These are phyloP conservation scores for Girardinichthys multiradiatus DNA, from an alignment of 2,113 vertebrate species.

Conservation along the genomic window DNA sequence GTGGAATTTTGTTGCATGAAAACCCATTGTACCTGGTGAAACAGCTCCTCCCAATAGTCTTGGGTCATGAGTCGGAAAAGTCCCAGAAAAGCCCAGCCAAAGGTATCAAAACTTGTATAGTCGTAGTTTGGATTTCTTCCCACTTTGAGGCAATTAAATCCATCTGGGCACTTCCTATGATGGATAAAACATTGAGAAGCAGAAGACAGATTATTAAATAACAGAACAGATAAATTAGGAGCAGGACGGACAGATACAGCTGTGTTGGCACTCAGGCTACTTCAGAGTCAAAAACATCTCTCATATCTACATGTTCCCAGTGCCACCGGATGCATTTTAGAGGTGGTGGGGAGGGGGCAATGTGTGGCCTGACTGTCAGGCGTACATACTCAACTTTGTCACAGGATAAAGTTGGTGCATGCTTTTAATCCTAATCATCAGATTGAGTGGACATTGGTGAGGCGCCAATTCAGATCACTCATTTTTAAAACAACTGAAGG, in stretches of 20 bases:
- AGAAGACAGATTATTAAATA: constrained; percentile 12
- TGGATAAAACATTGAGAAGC: constrained; percentile 33
- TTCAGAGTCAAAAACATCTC: constrained; percentile 33
- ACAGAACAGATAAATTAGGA: constrained; percentile 29
- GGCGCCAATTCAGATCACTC: no score
- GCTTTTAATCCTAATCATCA: no score
- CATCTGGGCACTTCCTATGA: constrained; percentile 89
- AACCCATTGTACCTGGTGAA: constrained; percentile 88
- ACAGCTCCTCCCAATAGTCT: constrained; percentile 96
- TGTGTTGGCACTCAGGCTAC: constrained; percentile 1
- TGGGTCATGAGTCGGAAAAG: constrained; percentile 97
- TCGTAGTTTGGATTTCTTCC: constrained; percentile 94
- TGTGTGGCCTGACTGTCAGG: no score
- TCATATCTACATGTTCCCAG: constrained; percentile 43
- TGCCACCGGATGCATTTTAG: no score
- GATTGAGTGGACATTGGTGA: no score
- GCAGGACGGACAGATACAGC: constrained; percentile 28
- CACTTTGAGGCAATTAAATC: constrained; percentile 90
- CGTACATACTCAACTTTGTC: no score
- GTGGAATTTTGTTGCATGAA: background rate
- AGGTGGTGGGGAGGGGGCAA: no score
- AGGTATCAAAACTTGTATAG: constrained; percentile 96
- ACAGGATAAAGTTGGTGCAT: no score
- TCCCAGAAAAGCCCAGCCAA: constrained; percentile 96
- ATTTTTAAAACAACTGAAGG: no score